Evolutionary conservation across 2,113 vertebrate species (phyloP), one percentile per base, ranked within the genome.

Genomic region (Actenoides hombroni): DNA sequence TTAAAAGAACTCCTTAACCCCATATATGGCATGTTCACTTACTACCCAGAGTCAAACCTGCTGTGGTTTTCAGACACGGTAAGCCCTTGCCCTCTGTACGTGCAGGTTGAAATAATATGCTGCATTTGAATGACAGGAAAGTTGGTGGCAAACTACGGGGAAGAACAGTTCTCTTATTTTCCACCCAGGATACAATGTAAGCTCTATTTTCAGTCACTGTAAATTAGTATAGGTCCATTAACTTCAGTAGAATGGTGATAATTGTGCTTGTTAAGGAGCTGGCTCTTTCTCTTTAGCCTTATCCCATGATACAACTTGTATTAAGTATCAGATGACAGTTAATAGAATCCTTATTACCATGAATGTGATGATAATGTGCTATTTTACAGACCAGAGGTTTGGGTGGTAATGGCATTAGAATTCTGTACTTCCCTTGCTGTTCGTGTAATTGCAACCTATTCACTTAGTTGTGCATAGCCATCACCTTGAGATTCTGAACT

Each of bases 1-100:
- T 95, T 99, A 25, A 99, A 99, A 97, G 99, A 99, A 88, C 98
- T 99, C 71, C 97, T 99, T 98, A 99, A 99, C 97, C 99, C 99
- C 9, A 98, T 99, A 64, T 99, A 99, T 24, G 99, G 99, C 91
- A 99, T 99, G 99, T 99, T 99, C 97, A 99, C 99, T 35, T 98
- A 98, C 86, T 99, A 99, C 86, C 97, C 98, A n/a, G 99, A 99
- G 65, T 99, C 99, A 79, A 99, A 99, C 97, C 98, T 99, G 68
- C 97, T 99, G 84, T 99, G 99, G 99, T 99, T 99, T 98, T 99
- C 99, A 70, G 99, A 99, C 92, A 99, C 98, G 95, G 99, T 99
- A 95, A 98, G 98, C 94, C 48, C 33, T 85, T 78, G 63, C 42
- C 33, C 49, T 86, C 40, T 46, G 0, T 49, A 31, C 12, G 1